Evolutionary conservation across 1,140 invertebrate species (phyloP), one percentile per base, ranked within the genome.

Genomic region (Hyles euphorbiae): DNA sequence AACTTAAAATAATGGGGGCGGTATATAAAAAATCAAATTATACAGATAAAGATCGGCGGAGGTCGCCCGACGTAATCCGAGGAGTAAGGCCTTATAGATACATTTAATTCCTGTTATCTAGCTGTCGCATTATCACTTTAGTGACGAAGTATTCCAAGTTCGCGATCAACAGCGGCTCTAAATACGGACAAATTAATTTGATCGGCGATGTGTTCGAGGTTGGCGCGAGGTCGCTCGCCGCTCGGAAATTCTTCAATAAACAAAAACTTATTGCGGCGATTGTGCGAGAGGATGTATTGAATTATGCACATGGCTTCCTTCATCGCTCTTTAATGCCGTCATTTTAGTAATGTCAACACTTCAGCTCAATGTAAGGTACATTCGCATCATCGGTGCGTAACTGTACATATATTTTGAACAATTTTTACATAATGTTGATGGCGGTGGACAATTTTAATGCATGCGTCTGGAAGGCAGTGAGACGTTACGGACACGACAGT

Each of bases 401-500:
- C 8, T 40, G 36, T 40, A 40, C 36, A 8, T 40, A 40, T 40
- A 40, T 40, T 40, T 40, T 40, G 8, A 5, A 40, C 36, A 40
- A 8, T 2, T 70, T 70, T 63, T 67, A 67, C 60, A 65, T 60
- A 67, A 63, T 67, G 58, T 49, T 66, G 53, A 60, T 70, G 63
- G 48, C 61, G 56, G 61, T 64, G 63, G 54, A 52, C 64, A 59
- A 61, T 61, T 51, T 65, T 59, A 73, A 75, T 63, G 70, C 62
- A 69, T 75, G 57, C 61, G 61, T 70, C 65, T 67, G 63, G 66
- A 53, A 63, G 65, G 67, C 73, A 83, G 77, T 83, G 75, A 81
- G 76, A 78, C 63, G 77, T 83, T 74, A 69, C 63, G 59, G 63
- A 68, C 62, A 65, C 65, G 82, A 82, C 83, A 83, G 79, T 86